Percentiles rank a stretch among this genome's conserved stretches.
These are phyloP conservation scores for Otolemur garnettii DNA, from an alignment of 2,113 vertebrate genomes.

Conservation along the genomic window DNA sequence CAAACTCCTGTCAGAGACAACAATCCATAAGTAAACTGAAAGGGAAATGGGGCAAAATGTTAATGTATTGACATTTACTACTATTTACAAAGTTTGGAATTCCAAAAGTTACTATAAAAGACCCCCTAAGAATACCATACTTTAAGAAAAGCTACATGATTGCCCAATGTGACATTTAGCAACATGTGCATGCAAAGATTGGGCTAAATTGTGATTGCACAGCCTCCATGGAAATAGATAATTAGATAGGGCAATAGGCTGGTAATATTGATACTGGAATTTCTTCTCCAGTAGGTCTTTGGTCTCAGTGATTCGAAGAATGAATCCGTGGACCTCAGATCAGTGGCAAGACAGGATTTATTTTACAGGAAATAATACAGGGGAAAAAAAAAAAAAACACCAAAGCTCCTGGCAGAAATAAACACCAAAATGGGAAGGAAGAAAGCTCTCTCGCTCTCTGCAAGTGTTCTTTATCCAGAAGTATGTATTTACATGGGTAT, in stretches of 20 bases:
- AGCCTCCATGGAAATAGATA: neutral
- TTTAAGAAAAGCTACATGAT: neutral
- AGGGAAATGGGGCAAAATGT: neutral
- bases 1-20: slow-evolving; percentile 11
- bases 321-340: too few species aligned
- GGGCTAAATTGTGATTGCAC: slow-evolving; percentile 5
- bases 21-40: slow-evolving; percentile 8
- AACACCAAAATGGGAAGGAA: too few species aligned
- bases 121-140: slow-evolving; percentile 4
- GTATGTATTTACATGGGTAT: too few species aligned
- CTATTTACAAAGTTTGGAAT: slow-evolving; percentile 26
- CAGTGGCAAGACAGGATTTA: too few species aligned
- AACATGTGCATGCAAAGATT: neutral
- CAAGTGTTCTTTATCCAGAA: too few species aligned
- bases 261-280: neutral
- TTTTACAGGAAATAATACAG: too few species aligned
- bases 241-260: neutral
- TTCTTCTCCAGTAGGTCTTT: too few species aligned
- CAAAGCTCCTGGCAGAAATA: too few species aligned
- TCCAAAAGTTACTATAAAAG: slow-evolving; percentile 2
- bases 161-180: slow-evolving; percentile 21
- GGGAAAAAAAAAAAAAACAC: too few species aligned
- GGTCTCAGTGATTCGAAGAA: too few species aligned
- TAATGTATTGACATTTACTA: neutral
- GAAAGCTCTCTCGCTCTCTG: too few species aligned